These are phyloP conservation scores for Holocentrus rufus DNA, from an alignment of 2,797 vertebrate species.

Conservation along the genomic window DNA sequence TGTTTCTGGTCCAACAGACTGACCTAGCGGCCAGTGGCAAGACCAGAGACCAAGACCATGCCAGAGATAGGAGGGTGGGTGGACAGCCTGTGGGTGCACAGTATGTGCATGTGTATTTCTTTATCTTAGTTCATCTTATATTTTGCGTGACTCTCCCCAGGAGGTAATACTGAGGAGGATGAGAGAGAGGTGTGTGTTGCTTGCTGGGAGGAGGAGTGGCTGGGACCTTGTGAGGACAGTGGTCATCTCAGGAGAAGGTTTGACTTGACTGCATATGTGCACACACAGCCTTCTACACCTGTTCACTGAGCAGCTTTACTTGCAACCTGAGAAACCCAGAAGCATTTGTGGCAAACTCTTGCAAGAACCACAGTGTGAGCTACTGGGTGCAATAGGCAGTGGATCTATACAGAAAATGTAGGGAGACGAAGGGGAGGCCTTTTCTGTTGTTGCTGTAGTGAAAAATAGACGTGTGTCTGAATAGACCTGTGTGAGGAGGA, in stretches of 20 bases:
- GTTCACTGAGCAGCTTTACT: too few species aligned
- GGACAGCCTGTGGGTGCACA: not conserved
- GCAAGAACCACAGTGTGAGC: too few species aligned
- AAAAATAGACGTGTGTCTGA: too few species aligned
- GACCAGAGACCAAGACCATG: not conserved
- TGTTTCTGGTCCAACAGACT: slow-evolving; percentile 82
- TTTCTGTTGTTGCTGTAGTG: too few species aligned
- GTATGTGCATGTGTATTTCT: not conserved
- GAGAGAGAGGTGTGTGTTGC: slow-evolving; percentile 66
- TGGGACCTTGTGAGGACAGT: slow-evolving; percentile 78
- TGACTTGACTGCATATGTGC: not conserved
- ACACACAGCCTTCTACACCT: too few species aligned
- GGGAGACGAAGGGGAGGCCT: too few species aligned
- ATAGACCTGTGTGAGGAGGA: too few species aligned
- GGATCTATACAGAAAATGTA: too few species aligned
- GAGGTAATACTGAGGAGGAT: slow-evolving; percentile 64
- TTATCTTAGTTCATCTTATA: not conserved
- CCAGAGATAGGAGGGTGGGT: slow-evolving; percentile 24
- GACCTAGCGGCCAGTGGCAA: slow-evolving; percentile 11
- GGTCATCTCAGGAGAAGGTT: slow-evolving; percentile 79
- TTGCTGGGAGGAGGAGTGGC: slow-evolving; percentile 68
- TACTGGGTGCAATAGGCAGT: too few species aligned
- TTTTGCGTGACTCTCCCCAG: slow-evolving; percentile 29
- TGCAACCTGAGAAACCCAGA: too few species aligned
- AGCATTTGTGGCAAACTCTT: too few species aligned